Conservation (phyloP, 2,888 invertebrate genomes). For the Drosophila leonis region DNA sequence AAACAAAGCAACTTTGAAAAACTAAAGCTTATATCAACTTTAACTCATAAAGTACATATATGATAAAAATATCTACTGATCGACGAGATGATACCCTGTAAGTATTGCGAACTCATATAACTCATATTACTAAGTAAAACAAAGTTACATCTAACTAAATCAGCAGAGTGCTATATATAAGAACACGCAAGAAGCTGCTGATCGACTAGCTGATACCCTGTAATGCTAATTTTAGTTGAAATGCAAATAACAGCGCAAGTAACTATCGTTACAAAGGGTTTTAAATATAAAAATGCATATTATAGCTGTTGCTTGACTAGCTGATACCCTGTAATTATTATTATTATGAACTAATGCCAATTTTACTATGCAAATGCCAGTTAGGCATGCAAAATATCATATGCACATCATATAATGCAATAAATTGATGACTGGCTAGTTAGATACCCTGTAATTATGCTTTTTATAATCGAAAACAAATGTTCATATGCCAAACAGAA, state of each 20-base stretch:
- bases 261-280: not conserved
- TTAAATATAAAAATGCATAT: not conserved
- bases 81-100: not conserved
- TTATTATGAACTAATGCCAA: not conserved
- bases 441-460: constrained; percentile 1
- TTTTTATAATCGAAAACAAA: not conserved
- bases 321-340: not conserved
- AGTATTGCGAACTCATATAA: not conserved
- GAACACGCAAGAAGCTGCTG: not conserved
- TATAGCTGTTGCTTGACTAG: not conserved
- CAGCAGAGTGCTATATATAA: not conserved
- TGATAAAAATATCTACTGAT: accelerated
- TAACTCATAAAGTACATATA: not conserved
- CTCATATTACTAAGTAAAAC: not conserved
- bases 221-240: not conserved
- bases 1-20: not conserved
- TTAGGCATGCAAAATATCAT: too few species aligned
- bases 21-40: not conserved
- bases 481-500: not conserved
- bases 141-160: not conserved
- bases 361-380: not conserved
- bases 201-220: not conserved
- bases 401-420: not conserved
- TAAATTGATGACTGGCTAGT: too few species aligned
- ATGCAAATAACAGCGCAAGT: not conserved